Evolutionary conservation across 2,797 vertebrate genomes (phyloP), one percentile per base, ranked within the genome.

Genomic region (Cottoperca gobio): DNA sequence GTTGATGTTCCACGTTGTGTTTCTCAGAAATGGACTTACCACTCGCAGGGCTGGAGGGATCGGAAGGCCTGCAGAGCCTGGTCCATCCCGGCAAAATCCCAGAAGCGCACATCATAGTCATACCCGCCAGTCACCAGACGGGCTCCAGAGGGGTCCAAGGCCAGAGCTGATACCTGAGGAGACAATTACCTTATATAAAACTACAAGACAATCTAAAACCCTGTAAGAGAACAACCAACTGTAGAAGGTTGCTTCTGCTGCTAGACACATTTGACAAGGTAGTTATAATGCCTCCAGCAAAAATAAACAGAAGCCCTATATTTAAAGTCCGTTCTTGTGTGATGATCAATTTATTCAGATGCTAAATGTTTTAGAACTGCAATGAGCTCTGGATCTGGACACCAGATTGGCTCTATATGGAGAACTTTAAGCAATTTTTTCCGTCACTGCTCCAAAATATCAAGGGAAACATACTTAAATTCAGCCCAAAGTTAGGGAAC

Each of bases 71-170:
- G 96, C 73, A 99, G 94, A 57, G 97, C 94, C 40, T 95, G 94
- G 75, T 99, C 98, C 98, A 99, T 99, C 80, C 98, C 98, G 21
- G 98, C 98, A 91, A 99, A 99, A 91, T 99, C 98, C 98, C 98
- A 99, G 91, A 99, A 99, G 40, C 95, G 95, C 55, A 99, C 96
- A 14, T 99, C 97, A 19, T 95, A 99, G 73, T 99, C 98, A 45
- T 94, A 98, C 16, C 97, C 97, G n/a, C 98, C 97, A 6, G 96
- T 97, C 88, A 99, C 96, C 83, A 99, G 93, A 26, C 97, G 97
- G 12, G 98, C 98, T 66, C 98, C 98, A 2, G 98, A 99, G 7
- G 98, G 97, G 88, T 99, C 98, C 85, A 99, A 88, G 3, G 91
- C 97, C 61, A 99, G 91, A 28, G 93, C 93, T 0, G 93, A 93